phyloP scores from a whole-genome alignment of 2,113 vertebrate genomes.

The Oceanites oceanicus region DNA sequence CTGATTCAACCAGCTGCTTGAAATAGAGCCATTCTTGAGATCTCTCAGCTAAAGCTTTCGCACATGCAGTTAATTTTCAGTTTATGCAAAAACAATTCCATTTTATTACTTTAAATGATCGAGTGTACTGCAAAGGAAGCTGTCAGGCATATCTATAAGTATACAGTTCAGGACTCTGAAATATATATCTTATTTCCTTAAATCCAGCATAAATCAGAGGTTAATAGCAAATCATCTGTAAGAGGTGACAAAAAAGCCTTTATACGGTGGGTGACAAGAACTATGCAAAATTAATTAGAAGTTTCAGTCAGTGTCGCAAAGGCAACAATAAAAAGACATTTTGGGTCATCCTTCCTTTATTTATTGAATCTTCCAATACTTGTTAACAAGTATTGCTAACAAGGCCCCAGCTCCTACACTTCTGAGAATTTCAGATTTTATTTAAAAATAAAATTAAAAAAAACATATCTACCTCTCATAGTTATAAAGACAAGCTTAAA shows the following conservation, averaged over 20 bases:
- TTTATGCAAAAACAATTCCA: background rate
- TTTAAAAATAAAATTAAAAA: background rate
- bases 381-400: background rate
- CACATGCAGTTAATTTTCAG: background rate
- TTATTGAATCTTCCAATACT: background rate
- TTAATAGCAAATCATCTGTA: background rate
- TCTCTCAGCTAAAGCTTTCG: background rate
- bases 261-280: background rate
- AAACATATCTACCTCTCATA: background rate
- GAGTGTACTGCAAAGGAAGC: background rate
- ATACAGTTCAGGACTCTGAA: background rate
- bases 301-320: background rate
- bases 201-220: background rate
- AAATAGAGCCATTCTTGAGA: background rate
- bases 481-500: background rate
- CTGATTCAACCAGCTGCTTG: background rate
- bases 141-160: background rate
- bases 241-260: background rate
- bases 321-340: background rate
- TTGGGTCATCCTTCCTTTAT: background rate
- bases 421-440: background rate
- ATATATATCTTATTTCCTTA: background rate
- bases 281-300: background rate
- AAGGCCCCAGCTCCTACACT: background rate
- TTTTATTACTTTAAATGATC: background rate